phyloP scores from a whole-genome alignment of 2,888 invertebrate genomes.

The Lasioglossum malachurum region DNA sequence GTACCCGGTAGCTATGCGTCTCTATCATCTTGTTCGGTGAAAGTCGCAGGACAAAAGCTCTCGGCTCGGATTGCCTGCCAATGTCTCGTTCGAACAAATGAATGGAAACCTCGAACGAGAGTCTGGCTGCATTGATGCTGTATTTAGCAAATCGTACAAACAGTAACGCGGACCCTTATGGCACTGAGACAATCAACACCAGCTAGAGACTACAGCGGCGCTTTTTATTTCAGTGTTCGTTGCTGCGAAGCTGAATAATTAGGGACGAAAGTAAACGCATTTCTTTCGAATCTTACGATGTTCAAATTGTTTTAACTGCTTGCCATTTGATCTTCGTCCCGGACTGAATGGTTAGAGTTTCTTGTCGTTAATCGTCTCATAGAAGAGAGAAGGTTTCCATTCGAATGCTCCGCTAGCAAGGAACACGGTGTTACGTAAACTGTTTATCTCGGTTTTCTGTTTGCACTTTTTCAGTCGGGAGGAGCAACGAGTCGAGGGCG shows the following conservation, averaged over 20 bases:
- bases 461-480: background rate
- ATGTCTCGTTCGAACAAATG: background rate
- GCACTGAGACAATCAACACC: background rate
- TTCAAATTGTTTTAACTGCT: background rate
- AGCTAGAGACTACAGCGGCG: background rate
- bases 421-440: background rate
- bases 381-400: background rate
- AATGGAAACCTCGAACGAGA: background rate
- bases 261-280: no score
- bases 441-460: conserved; percentile 1
- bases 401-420: background rate
- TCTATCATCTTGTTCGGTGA: conserved; percentile 2
- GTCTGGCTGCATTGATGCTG: background rate
- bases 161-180: background rate
- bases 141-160: background rate
- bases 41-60: background rate
- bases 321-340: background rate
- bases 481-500: conserved; percentile 14
- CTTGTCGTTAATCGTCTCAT: background rate
- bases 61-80: background rate
- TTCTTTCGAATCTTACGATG: no score
- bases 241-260: no score
- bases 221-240: background rate
- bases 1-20: background rate
- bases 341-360: background rate